These are phyloP conservation scores for Pardosa pseudoannulata DNA, from an alignment of 2,888 invertebrate species.

Conservation along the genomic window DNA sequence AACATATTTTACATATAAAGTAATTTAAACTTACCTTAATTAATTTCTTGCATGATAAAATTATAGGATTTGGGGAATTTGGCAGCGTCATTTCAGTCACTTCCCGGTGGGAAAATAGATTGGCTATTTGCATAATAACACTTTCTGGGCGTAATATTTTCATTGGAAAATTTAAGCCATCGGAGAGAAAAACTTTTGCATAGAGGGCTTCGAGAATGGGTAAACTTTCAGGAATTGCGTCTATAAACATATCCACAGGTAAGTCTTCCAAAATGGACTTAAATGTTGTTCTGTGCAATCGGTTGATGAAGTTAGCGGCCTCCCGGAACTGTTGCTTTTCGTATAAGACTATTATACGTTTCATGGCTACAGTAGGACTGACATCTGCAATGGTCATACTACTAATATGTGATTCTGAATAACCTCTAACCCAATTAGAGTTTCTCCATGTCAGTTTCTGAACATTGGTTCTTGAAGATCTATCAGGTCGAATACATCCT, in stretches of 20 bases:
- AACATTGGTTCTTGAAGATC: constrained; percentile 71
- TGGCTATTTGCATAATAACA: constrained; percentile 90
- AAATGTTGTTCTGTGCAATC: constrained; percentile 88
- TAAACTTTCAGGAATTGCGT: constrained; percentile 91
- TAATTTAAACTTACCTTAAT: constrained; percentile 75
- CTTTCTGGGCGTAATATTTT: constrained; percentile 83
- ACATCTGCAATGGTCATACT: constrained; percentile 78
- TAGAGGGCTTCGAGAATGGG: constrained; percentile 90
- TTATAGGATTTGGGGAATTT: constrained; percentile 54
- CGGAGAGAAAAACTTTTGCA: constrained; percentile 80
- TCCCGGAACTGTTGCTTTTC: constrained; percentile 94
- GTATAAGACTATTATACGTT: constrained; percentile 85
- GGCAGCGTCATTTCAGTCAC: constrained; percentile 20
- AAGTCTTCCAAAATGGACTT: constrained; percentile 84
- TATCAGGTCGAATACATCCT: constrained; percentile 68
- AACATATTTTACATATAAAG: too few relatives aligned
- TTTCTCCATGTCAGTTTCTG: constrained; percentile 75
- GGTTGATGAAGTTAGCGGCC: constrained; percentile 88
- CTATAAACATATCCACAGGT: constrained; percentile 91
- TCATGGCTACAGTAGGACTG: constrained; percentile 80
- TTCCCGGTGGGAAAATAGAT: constrained; percentile 82
- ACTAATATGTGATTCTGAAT: constrained; percentile 66
- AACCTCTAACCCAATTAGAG: constrained; percentile 75
- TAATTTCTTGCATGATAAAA: constrained; percentile 78
- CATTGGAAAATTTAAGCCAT: constrained; percentile 77